Percentiles rank a stretch among this genome's conserved stretches.
phyloP scores from a whole-genome alignment of 1,140 invertebrate genomes.

The Hylyphantes graminicola region DNA sequence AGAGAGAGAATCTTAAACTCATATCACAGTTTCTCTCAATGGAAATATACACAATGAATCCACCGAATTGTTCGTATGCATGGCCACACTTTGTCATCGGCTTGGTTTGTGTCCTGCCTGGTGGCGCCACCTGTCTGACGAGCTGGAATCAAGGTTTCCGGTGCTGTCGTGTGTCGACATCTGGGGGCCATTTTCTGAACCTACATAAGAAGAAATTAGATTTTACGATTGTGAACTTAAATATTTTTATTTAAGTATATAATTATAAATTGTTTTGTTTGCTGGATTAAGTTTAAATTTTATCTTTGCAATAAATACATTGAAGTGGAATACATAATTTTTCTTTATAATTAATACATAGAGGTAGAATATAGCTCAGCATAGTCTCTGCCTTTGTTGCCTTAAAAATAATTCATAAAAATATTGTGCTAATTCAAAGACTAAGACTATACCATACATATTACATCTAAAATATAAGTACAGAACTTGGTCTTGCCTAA shows the following conservation, averaged over 20 bases:
- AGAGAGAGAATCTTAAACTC: not conserved
- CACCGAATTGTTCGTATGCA: not conserved
- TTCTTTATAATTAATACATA: no score
- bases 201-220: not conserved
- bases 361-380: conserved; percentile 12
- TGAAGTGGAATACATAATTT: no score
- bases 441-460: not conserved
- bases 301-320: no score
- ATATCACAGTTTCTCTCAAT: conserved; percentile 37
- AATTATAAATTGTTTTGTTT: not conserved
- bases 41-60: conserved; percentile 36
- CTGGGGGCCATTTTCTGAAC: conserved; percentile 2
- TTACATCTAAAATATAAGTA: not conserved
- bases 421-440: not conserved
- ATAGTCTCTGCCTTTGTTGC: conserved; percentile 28
- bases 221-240: not conserved
- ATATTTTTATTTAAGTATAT: no score
- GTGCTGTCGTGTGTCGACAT: not conserved
- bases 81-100: conserved; percentile 26
- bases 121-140: conserved; percentile 5
- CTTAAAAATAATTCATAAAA: not conserved
- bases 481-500: not conserved
- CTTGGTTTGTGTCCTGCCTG: conserved; percentile 21
- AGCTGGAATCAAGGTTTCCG: conserved; percentile 7
- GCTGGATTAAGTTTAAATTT: no score